Base-by-base conservation (phyloP, 2,113 vertebrate species). In the Carlito syrichta region DNA sequence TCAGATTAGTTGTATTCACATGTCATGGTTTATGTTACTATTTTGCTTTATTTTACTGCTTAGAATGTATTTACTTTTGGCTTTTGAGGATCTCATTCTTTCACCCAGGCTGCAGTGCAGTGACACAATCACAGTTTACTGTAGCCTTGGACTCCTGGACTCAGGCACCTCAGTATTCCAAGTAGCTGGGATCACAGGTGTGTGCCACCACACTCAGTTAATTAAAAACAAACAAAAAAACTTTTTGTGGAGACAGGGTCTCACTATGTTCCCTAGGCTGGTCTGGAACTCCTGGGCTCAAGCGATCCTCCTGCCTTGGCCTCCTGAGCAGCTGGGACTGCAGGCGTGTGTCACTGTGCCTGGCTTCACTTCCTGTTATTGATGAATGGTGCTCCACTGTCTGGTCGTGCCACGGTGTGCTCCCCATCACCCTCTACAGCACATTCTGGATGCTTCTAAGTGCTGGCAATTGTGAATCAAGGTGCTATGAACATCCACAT, bases 331-430 rank as follows among this genome's bases (percentile, higher is more conserved):
- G 63, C 8, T n/a, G 16, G 32, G 63, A n/a, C 17, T 35, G 16
- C 63, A 35, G 63, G 32, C 8, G 16, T n/a, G 32, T 35, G 63
- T 32, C 63, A n/a, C 32, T 2, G 16, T 17, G 16, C 2, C 1
- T 6, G 6, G 32, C 63, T 66, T 66, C 1, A 0, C 22, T 8
- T 69, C 66, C 35, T 6, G 50, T 27, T 10, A 19, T 50, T 27
- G 40, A 19, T 3, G n/a, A 23, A 8, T 4, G 13, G 5, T 1
- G 0, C 0, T 4, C 58, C n/a, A 2, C 23, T 7, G 48, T 58
- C 58, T 2, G 10, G 71, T 19, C 0, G 50, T 6, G 8, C 16
- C 0, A 0, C 17, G 0, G 13, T 10, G 12, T 9, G 1, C 30
- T 10, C 1, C 9, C 50, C 1, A 0, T 52, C 89, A 38, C 4